Evolutionary conservation across 2,888 invertebrate genomes (phyloP), one percentile per base, ranked within the genome.

Genomic region (Drosophila birchii): DNA sequence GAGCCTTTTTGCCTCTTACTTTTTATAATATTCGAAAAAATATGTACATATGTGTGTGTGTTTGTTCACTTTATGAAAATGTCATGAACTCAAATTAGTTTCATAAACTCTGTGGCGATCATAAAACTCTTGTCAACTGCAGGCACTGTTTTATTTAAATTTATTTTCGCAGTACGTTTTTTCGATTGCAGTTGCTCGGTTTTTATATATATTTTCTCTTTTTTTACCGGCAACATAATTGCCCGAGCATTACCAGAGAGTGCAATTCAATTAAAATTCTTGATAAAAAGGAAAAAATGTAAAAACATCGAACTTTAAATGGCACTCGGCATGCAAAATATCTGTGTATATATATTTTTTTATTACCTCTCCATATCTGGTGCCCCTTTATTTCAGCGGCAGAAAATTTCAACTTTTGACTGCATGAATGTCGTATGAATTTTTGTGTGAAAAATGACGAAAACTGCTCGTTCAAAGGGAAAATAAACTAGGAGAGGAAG

Each of bases 231-330:
- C 64, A 51, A 76, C 59, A 63, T 78, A 80, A 86, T 83, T 81
- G 84, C 68, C 44, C 58, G 47, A 78, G 60, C 73, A 64, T 80
- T 60, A 68, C 61, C 41, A 63, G 64, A 60, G 71, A 76, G 79
- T 76, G 77, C 57, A 79, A 77, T 81, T 78, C 74, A 73, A 77
- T 69, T 79, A 73, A 71, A 77, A 79, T 66, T 68, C 64, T 61
- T 14, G 57, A 54, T 59, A 55, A 64, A 74, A 71, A 43, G 18
- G 23, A 64, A 74, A 71, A 38, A 29, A 32, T 34, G 47, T 16
- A 18, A n/a, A 43, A 51, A 72, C 75, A 57, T 54, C 75, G 66
- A 72, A 72, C 67, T 66, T 47, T 39, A 55, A 73, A 73, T 73
- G 73, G 75, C 75, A 75, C 67, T 75, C 58, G 43, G 41, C 49